Conservation (phyloP, 2,888 invertebrate genomes). For the Eubasilissa splendida region DNA sequence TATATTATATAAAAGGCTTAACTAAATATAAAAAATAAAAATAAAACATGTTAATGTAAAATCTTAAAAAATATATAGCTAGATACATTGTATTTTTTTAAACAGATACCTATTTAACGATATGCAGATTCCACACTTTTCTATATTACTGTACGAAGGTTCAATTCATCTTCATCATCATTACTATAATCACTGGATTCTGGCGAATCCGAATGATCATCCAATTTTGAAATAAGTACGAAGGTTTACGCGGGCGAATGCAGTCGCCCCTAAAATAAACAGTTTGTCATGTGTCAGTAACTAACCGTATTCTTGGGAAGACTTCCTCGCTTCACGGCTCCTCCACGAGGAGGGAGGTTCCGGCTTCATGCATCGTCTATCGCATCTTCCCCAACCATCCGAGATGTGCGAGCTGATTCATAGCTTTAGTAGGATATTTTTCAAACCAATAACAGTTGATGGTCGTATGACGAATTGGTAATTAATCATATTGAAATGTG, state of each 20-base stretch:
- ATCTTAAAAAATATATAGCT: too few relatives aligned
- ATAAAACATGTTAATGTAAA: too few relatives aligned
- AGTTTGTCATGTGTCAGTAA: conserved; percentile 40
- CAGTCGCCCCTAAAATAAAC: conserved; percentile 34
- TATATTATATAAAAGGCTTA: too few relatives aligned
- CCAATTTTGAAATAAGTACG: too few relatives aligned
- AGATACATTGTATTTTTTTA: too few relatives aligned
- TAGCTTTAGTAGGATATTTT: conserved; percentile 2
- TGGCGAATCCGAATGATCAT: too few relatives aligned
- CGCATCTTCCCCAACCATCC: conserved; percentile 1
- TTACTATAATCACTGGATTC: too few relatives aligned
- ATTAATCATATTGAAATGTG: not conserved
- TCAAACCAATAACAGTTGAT: conserved; percentile 1
- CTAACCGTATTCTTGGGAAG: conserved; percentile 19
- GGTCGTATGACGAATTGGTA: not conserved
- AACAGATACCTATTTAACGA: too few relatives aligned
- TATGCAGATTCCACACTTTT: too few relatives aligned
- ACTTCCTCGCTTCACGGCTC: conserved; percentile 30
- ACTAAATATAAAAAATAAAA: too few relatives aligned
- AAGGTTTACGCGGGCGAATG: not conserved
- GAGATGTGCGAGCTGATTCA: conserved; percentile 9
- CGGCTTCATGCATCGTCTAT: conserved; percentile 32
- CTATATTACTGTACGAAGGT: too few relatives aligned
- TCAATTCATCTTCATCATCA: too few relatives aligned
- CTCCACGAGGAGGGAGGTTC: conserved; percentile 22